A percentile compares a stretch with the other conserved stretches of the same genome.
Conservation (phyloP, 2,888 invertebrate species). For the Ichneumoninae sp. region DNA sequence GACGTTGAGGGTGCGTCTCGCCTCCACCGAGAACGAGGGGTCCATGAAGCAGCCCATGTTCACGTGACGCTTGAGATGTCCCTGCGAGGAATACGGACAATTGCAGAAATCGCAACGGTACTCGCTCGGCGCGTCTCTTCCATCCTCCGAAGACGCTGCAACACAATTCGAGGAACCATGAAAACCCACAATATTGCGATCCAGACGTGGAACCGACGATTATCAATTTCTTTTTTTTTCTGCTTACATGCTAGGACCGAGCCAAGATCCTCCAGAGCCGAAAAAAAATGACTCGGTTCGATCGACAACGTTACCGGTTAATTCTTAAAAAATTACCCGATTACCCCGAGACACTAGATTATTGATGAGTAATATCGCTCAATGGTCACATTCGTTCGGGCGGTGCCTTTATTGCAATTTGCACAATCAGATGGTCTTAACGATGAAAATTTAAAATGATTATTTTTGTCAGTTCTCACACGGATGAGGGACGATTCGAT, state of each 20-base stretch:
- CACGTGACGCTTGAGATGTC: conserved; percentile 35
- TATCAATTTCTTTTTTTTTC: background rate
- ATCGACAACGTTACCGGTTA: conserved; percentile 19
- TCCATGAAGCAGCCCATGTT: conserved; percentile 42
- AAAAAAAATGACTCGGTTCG: background rate
- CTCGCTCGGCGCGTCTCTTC: conserved; percentile 10
- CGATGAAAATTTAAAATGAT: background rate
- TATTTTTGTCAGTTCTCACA: background rate
- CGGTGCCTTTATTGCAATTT: conserved; percentile 3
- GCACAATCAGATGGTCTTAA: background rate
- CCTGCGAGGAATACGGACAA: conserved; percentile 35
- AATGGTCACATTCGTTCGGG: background rate
- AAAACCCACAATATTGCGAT: conserved; percentile 7
- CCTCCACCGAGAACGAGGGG: conserved; percentile 43
- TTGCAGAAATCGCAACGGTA: conserved; percentile 48
- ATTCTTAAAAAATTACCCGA: conserved; percentile 13
- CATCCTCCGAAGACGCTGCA: conserved; percentile 34
- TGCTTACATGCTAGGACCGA: background rate
- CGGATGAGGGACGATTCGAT: background rate
- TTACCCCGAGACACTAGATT: background rate
- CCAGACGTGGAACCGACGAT: background rate
- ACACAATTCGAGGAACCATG: conserved; percentile 43
- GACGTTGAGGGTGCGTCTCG: conserved; percentile 36
- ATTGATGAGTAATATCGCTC: background rate
- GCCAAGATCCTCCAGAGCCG: conserved; percentile 1